A percentile compares a stretch with the other conserved stretches of the same genome.
phyloP scores from a whole-genome alignment of 2,888 invertebrate genomes.

The Melolontha melolontha region DNA sequence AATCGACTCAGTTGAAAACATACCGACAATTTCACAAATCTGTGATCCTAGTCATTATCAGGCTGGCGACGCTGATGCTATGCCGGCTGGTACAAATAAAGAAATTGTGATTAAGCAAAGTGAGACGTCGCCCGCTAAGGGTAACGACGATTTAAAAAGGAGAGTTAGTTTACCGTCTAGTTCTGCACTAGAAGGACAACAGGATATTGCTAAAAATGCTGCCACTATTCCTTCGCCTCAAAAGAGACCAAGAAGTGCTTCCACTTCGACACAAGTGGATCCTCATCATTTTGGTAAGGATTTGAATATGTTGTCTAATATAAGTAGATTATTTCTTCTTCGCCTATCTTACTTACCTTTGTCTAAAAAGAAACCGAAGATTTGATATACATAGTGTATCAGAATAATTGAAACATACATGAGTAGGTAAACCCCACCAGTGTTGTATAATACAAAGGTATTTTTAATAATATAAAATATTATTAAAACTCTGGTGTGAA shows the following conservation, averaged over 20 bases:
- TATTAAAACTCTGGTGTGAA: no score
- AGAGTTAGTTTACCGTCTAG: constrained; percentile 73
- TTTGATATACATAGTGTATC: no score
- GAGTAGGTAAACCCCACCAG: no score
- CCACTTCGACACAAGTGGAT: constrained; percentile 86
- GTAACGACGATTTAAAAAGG: constrained; percentile 57
- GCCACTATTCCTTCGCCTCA: constrained; percentile 71
- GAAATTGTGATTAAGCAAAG: constrained; percentile 17
- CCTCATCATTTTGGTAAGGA: constrained; percentile 84
- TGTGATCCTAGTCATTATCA: constrained; percentile 75
- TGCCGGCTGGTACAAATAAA: constrained; percentile 29
- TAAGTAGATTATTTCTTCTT: no score
- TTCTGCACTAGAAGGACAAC: constrained; percentile 57
- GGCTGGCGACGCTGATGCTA: constrained; percentile 32
- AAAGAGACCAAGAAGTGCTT: constrained; percentile 82
- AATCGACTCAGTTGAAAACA: constrained; percentile 68
- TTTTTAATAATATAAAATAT: no score
- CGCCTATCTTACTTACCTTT: no score
- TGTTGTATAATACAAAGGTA: no score
- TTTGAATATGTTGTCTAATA: background rate
- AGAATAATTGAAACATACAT: no score
- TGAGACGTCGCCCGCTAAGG: constrained; percentile 44
- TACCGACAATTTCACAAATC: constrained; percentile 79
- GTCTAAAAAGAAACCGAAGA: no score
- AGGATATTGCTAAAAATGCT: constrained; percentile 60